Evolutionary conservation across 2,888 invertebrate genomes (phyloP).

Genomic region (Bombyx huttoni): DNA sequence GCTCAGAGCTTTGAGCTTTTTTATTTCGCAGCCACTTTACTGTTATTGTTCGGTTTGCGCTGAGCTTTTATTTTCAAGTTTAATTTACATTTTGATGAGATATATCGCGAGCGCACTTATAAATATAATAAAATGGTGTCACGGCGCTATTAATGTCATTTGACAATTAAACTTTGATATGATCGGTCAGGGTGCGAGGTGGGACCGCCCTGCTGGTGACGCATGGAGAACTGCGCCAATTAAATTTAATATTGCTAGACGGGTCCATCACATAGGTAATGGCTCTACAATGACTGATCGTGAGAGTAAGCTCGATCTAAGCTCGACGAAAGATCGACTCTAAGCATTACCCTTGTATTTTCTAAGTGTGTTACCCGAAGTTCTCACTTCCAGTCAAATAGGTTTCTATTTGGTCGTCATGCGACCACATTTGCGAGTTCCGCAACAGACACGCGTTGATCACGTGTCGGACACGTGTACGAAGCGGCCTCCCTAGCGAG

Average conservation of each 20-base stretch:
- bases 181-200: no score
- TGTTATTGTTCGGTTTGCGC: conserved; percentile 5
- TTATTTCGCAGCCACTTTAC: conserved; percentile 1
- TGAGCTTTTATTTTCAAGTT: not conserved
- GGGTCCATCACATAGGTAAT: no score
- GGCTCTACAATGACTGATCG: no score
- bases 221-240: no score
- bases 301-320: no score
- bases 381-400: conserved; percentile 42
- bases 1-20: not conserved
- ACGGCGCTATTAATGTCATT: not conserved
- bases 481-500: conserved; percentile 5
- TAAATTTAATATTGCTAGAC: no score
- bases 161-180: not conserved
- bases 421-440: conserved; percentile 31
- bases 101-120: not conserved
- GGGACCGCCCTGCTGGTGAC: no score
- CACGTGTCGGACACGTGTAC: conserved; percentile 33
- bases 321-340: not conserved
- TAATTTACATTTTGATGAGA: conserved; percentile 2
- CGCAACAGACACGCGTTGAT: conserved; percentile 24
- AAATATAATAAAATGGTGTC: not conserved
- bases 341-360: conserved; percentile 1
- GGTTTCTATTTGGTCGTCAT: conserved; percentile 31
- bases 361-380: conserved; percentile 14